phyloP scores from a whole-genome alignment of 2,888 invertebrate genomes.

The Himalopsyche tibetana region DNA sequence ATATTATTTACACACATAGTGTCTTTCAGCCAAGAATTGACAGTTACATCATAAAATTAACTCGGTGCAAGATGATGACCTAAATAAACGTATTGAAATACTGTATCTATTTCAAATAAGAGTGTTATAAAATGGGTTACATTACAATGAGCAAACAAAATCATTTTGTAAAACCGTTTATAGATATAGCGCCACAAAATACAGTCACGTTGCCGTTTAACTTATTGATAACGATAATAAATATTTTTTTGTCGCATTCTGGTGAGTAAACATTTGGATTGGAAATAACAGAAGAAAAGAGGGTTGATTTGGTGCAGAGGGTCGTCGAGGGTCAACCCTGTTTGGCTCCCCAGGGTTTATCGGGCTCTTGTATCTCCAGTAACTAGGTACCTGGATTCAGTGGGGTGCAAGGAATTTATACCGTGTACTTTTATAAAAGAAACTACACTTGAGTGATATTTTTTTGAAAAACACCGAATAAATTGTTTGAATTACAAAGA shows the following conservation, averaged over 20 bases:
- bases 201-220: neutral
- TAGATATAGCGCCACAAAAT: conserved; percentile 13
- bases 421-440: no score
- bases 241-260: conserved; percentile 34
- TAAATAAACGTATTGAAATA: no score
- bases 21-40: no score
- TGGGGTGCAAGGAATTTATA: neutral
- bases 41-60: no score
- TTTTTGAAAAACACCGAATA: neutral
- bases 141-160: neutral
- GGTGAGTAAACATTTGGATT: conserved; percentile 23
- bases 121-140: neutral
- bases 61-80: no score
- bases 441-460: no score
- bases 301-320: conserved; percentile 55
- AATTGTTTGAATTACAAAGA: neutral
- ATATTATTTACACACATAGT: no score
- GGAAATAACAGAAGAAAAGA: conserved; percentile 51
- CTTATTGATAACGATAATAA: conserved; percentile 39
- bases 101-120: no score
- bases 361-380: conserved; percentile 8
- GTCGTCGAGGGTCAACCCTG: conserved; percentile 42
- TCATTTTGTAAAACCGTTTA: neutral
- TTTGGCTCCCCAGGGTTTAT: conserved; percentile 44
- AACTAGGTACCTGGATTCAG: neutral